Conservation (phyloP, 2,888 invertebrate genomes). For the Oasisia sp. region DNA sequence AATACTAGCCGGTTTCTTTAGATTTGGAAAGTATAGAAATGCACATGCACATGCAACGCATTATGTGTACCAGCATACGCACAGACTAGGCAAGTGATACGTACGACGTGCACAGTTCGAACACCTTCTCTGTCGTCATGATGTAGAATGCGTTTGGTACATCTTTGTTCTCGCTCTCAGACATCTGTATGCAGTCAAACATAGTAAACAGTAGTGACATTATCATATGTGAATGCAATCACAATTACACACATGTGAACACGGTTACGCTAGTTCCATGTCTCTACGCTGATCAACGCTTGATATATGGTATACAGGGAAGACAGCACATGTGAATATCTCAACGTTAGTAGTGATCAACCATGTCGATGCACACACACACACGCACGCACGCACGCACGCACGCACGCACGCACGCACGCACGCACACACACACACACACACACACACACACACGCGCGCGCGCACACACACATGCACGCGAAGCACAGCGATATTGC, state of each 20-base stretch:
- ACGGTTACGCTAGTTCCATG: background rate
- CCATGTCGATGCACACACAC: too few species aligned
- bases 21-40: background rate
- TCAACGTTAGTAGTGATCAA: too few species aligned
- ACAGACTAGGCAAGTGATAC: background rate
- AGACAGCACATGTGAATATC: background rate
- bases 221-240: background rate
- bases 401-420: too few species aligned
- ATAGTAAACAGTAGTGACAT: background rate
- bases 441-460: too few species aligned
- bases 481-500: too few species aligned
- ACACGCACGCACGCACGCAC: too few species aligned
- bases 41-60: background rate
- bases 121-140: conserved; percentile 20
- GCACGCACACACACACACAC: too few species aligned
- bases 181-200: background rate
- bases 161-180: conserved; percentile 24
- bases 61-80: background rate
- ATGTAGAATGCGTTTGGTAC: conserved; percentile 25
- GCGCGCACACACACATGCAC: too few species aligned
- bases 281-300: background rate
- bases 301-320: background rate
- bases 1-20: background rate
- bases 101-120: conserved; percentile 22
- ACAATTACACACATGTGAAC: background rate